A percentile compares a stretch with the other conserved stretches of the same genome.
These are phyloP conservation scores for Drosophila neocordata DNA, from an alignment of 1,140 invertebrate genomes.

Conservation along the genomic window DNA sequence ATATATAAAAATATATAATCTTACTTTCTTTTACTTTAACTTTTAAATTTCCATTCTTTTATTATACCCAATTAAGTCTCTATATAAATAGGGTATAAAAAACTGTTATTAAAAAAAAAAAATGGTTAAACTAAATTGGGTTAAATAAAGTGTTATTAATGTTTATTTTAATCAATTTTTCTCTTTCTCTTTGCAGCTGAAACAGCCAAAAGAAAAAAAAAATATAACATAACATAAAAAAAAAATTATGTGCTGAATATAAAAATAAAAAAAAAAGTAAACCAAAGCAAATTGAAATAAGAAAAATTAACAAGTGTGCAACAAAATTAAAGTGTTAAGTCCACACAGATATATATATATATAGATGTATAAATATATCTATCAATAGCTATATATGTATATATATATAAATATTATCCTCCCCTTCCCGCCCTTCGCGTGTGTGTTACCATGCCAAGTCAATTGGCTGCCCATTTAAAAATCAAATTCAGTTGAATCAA, in stretches of 20 bases:
- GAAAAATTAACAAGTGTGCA: slow-evolving; percentile 16
- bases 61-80: neutral
- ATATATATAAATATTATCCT: neutral
- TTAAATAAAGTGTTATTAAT: slow-evolving; percentile 37
- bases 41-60: neutral
- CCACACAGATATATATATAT: slow-evolving; percentile 43
- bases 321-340: slow-evolving; percentile 40
- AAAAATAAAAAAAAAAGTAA: slow-evolving; percentile 42
- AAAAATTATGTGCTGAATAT: slow-evolving; percentile 40
- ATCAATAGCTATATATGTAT: slow-evolving; percentile 26
- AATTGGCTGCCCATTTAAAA: slow-evolving; percentile 8
- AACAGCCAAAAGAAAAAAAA: slow-evolving; percentile 26
- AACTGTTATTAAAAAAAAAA: neutral
- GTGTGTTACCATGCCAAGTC: slow-evolving; percentile 47
- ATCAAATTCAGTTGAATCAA: slow-evolving; percentile 19
- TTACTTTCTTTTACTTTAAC: no score
- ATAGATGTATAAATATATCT: slow-evolving; percentile 24
- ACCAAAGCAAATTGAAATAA: slow-evolving; percentile 31
- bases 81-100: neutral
- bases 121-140: slow-evolving; percentile 8
- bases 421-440: neutral
- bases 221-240: slow-evolving; percentile 20
- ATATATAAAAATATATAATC: no score
- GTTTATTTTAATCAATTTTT: slow-evolving; percentile 37
- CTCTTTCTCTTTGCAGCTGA: slow-evolving; percentile 39